Percentiles rank a stretch among this genome's conserved stretches.
Conservation (phyloP, 2,888 invertebrate genomes). For the Gortyna flavago region DNA sequence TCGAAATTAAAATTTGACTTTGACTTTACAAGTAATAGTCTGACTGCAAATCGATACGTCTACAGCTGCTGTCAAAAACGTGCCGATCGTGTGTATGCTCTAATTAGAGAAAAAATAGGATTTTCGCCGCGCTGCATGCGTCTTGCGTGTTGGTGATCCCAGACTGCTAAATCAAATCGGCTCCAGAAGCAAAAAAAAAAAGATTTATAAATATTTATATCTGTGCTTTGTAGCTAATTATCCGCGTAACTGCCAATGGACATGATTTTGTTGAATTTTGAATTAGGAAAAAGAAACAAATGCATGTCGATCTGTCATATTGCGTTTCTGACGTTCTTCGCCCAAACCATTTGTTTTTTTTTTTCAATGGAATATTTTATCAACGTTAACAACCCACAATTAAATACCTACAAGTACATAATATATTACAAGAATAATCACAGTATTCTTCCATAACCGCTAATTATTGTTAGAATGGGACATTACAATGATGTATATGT, state of each 20-base stretch:
- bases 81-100: no score
- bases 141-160: conserved; percentile 9
- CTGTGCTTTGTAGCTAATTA: background rate
- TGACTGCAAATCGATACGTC: background rate
- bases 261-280: background rate
- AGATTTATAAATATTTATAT: fast-evolving
- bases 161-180: conserved; percentile 9
- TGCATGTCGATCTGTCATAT: no score
- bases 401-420: background rate
- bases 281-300: background rate
- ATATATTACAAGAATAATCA: background rate
- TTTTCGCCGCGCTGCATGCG: conserved; percentile 16
- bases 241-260: background rate
- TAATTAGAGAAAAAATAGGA: background rate
- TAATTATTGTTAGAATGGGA: background rate
- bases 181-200: background rate
- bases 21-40: no score
- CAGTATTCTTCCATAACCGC: conserved; percentile 8
- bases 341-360: background rate
- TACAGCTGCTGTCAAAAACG: background rate
- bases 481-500: conserved; percentile 2
- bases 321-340: no score
- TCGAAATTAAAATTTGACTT: no score
- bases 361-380: background rate
- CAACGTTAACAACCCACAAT: background rate